phyloP scores from a whole-genome alignment of 2,888 invertebrate species.

The Agriopis marginaria region DNA sequence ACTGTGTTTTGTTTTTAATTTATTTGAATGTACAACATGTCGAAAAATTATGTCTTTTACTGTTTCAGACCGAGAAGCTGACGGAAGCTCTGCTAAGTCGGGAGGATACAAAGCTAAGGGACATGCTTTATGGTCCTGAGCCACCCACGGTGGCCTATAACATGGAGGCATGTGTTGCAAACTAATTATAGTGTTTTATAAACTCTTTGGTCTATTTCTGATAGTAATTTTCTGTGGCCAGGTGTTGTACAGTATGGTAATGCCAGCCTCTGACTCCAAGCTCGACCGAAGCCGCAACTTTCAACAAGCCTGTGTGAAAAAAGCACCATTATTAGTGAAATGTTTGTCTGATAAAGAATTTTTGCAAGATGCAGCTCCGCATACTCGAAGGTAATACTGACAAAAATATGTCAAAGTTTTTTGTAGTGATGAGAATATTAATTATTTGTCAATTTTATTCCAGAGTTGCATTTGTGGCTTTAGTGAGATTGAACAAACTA shows the following conservation, averaged over 20 bases:
- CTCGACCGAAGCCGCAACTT: constrained; percentile 88
- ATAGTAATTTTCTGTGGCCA: constrained; percentile 44
- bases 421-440: constrained; percentile 1
- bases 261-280: constrained; percentile 95
- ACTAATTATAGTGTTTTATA: constrained; percentile 28
- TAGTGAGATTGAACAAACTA: constrained; percentile 95
- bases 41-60: background rate
- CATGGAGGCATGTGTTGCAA: constrained; percentile 66
- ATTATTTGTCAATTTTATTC: constrained; percentile 48
- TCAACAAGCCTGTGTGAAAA: constrained; percentile 88
- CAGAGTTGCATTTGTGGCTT: constrained; percentile 94
- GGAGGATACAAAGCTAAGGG: constrained; percentile 75
- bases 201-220: background rate
- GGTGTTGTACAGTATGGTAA: constrained; percentile 95
- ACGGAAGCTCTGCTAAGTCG: constrained; percentile 77
- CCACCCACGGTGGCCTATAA: constrained; percentile 83
- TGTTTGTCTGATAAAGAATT: constrained; percentile 81
- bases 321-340: constrained; percentile 80
- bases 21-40: background rate
- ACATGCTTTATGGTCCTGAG: constrained; percentile 79
- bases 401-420: background rate
- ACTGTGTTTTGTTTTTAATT: background rate
- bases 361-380: constrained; percentile 78
- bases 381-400: constrained; percentile 73
- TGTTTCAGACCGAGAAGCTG: constrained; percentile 72